Conservation (phyloP, 2,888 invertebrate genomes). For the Sipha maydis region DNA sequence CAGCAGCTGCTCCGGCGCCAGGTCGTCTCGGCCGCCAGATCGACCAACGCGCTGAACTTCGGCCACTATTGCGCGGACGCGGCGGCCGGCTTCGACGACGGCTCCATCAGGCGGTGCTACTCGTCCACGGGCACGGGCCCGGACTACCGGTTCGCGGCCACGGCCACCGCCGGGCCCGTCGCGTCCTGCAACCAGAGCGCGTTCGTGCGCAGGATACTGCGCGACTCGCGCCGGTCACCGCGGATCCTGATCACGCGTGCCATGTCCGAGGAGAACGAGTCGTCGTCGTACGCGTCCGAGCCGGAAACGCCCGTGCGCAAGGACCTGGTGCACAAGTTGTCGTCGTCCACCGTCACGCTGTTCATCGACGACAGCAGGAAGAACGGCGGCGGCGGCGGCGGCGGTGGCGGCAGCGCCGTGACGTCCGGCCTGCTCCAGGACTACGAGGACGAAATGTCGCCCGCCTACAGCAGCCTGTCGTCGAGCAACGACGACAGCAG, state of each 20-base stretch:
- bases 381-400: neutral
- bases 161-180: conserved; percentile 63
- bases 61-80: conserved; percentile 53
- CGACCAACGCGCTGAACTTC: conserved; percentile 26
- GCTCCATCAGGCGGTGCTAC: conserved; percentile 32
- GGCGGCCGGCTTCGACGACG: neutral
- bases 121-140: conserved; percentile 38
- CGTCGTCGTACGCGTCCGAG: conserved; percentile 63
- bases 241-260: conserved; percentile 79
- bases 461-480: conserved; percentile 44
- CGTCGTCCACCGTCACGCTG: conserved; percentile 63
- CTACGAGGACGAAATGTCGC: conserved; percentile 21
- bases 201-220: conserved; percentile 55
- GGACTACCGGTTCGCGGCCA: neutral
- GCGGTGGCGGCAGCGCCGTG: neutral
- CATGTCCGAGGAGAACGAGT: conserved; percentile 78
- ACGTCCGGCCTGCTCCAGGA: neutral
- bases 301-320: conserved; percentile 63
- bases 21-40: conserved; percentile 66
- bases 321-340: conserved; percentile 61
- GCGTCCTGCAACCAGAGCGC: conserved; percentile 66
- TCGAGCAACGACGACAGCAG: conserved; percentile 49
- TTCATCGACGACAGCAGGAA: conserved; percentile 60
- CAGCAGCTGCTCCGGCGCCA: conserved; percentile 64
- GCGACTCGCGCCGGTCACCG: conserved; percentile 72